Base-by-base conservation (phyloP, 2,888 invertebrate species). In the Entomobrya multifasciata region DNA sequence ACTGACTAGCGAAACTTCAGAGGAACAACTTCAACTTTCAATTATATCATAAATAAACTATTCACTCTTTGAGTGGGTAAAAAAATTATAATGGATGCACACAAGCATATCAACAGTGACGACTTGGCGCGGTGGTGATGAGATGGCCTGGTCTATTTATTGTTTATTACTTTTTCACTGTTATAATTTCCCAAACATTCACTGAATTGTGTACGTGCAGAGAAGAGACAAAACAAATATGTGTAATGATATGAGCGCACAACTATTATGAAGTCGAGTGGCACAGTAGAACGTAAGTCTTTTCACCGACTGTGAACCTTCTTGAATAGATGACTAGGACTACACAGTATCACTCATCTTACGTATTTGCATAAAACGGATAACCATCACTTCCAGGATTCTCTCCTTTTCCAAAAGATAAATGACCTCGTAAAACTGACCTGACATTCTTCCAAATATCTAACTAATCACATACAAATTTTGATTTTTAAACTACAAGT, bases 61-160 rank as follows among this genome's bases (percentile, higher is more conserved):
- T 49, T 49, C 13, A 49, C n/a, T 49, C 72, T 20, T 57, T 87
- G 67, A 86, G 67, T 77, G 76, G 81, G 47, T 81, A 65, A 80
- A 80, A 87, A 44, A 55, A 22, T 22, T 41, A 4, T 27, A 60
- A 60, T 60, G 36, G 36, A 36, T 60, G 52, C 17, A 65, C 36
- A 65, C 3, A 13, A 10, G 36, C 27, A 27, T 25, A 36, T 30
- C 52, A 36, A 52, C 27, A 76, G 20, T 76, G 55, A 25, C 30
- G 52, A 36, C 36, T n/a, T 65, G 65, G 17, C n/a, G 11, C 36
- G 22, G 52, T 25, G 25, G 30, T 17, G 72, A 2, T 8, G 30
- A 0, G 49, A 49, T 52, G 52, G 30, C 52, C n/a, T 74, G 30
- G 49, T 30, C 49, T 72, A 74, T 74, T 74, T 74, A 74, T 74